These are phyloP conservation scores for Agonopterix heracliana DNA, from an alignment of 2,888 invertebrate genomes.

Conservation along the genomic window DNA sequence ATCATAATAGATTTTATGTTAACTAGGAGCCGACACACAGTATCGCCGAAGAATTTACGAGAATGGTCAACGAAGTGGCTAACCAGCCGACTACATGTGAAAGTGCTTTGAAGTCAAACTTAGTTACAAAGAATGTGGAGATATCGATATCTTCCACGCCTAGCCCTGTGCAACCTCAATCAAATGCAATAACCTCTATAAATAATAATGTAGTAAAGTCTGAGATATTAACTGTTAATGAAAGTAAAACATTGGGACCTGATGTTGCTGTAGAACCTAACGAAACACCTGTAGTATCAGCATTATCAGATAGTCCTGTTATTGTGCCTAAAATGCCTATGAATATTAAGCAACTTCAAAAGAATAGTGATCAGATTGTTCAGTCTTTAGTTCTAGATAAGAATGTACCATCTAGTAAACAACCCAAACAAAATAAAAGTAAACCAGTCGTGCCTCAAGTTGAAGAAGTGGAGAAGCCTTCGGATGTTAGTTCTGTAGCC, in stretches of 20 bases:
- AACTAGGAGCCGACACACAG: conserved; percentile 49
- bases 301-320: conserved; percentile 81
- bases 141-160: conserved; percentile 38
- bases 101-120: conserved; percentile 44
- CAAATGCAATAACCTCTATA: conserved; percentile 58
- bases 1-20: neutral
- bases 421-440: conserved; percentile 45
- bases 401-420: conserved; percentile 46
- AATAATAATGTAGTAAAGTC: conserved; percentile 67
- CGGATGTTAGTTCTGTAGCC: conserved; percentile 17
- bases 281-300: conserved; percentile 81
- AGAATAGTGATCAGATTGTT: conserved; percentile 47
- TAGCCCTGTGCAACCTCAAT: conserved; percentile 49
- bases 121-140: conserved; percentile 42
- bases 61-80: conserved; percentile 62
- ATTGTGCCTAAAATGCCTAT: conserved; percentile 76
- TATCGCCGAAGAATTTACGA: conserved; percentile 65
- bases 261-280: conserved; percentile 51
- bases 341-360: conserved; percentile 56
- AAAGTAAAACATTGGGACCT: conserved; percentile 56
- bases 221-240: conserved; percentile 61
- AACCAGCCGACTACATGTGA: conserved; percentile 51
- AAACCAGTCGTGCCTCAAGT: conserved; percentile 51
- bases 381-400: conserved; percentile 59
- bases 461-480: conserved; percentile 39